Base-by-base conservation (phyloP, 2,888 invertebrate genomes). In the Congeria kusceri region DNA sequence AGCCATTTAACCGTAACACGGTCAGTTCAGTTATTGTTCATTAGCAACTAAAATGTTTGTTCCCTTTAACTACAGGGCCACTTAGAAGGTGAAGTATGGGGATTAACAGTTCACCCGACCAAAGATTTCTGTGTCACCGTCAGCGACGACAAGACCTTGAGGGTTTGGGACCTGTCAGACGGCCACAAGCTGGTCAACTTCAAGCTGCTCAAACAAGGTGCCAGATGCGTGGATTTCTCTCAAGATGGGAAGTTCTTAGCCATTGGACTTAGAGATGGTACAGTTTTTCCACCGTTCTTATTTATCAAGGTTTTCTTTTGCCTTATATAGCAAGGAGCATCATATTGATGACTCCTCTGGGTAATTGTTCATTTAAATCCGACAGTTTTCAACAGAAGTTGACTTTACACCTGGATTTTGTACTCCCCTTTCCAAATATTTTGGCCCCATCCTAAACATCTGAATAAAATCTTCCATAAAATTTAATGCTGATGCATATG, bases 181-280 rank as follows among this genome's bases (percentile, higher is more conserved):
- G 86, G 87, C 29, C 90, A 90, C 76, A 84, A 85, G 29, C 87
- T 93, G 89, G 59, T 93, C 56, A 92, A 89, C 82, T 89, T 87
- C 62, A 92, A 91, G 75, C 77, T 84, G 20, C 84, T 94, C 47
- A 90, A 91, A 49, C 92, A 93, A 69, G 89, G 93, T 3, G 93
- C 91, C 3, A 85, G 93, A 58, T 91, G 92, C 86, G 91, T 93
- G 23, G 88, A 88, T 72, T 94, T 93, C 88, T 94, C 93, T 39
- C 90, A 92, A 11, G 93, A 93, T 86, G 94, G 93, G 11, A 91
- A 89, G 74, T 88, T 88, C 58, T 79, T 94, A 13, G 94, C 93
- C 62, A 90, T 94, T 39, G 94, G 94, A n/a, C 90, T 91, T 15
- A 92, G 92, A 74, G 93, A 94, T 88, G 94, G 94, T 93, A 80